Base-by-base conservation (phyloP, 1,140 invertebrate genomes). In the Dendroctonus ponderosae region DNA sequence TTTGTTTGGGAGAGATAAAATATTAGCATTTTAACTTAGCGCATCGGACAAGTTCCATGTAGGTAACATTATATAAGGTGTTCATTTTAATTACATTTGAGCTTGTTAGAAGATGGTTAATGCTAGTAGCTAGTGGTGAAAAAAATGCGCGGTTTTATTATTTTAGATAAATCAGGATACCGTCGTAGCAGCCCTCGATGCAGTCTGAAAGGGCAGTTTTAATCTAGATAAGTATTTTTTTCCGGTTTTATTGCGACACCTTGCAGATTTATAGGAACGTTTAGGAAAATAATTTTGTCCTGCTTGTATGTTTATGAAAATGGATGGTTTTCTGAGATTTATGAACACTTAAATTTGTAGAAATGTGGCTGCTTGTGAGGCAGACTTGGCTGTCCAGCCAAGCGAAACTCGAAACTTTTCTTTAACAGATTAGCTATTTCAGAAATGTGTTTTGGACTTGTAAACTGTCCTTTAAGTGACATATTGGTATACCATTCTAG, bases 351-450 rank as follows among this genome's bases (percentile, higher is more conserved):
- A 7, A 56, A 56, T 40, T 11, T 56, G 15, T 38, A 46, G n/a
- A 46, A 46, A 46, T 46, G n/a, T 9, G 43, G 43, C n/a, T 46
- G 8, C 8, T 46, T 46, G n/a, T 8, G 43, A 46, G 50, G 15
- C 9, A 46, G 12, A 5, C 9, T 11, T 2, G 44, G 7, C 49
- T 11, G 9, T 51, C 7, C 49, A 9, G 39, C 7, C 7, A 7
- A 41, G 14, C 57, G 57, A 44, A 59, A 59, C 57, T 26, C 15
- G 46, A 59, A 26, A 59, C 57, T 59, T 59, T 59, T 59, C n/a
- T 59, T 43, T 44, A 9, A 14, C 15, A 37, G 39, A 39, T 56
- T 56, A 12, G 41, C 57, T 59, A 59, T 59, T 59, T 59, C 8
- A 59, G 46, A 52, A 62, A 62, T 62, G 60, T 49, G 39, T 26